A percentile compares a stretch with the other conserved stretches of the same genome.
Evolutionary conservation across 2,113 vertebrate genomes (phyloP).

Genomic region (Hydrochoerus hydrochaeris): DNA sequence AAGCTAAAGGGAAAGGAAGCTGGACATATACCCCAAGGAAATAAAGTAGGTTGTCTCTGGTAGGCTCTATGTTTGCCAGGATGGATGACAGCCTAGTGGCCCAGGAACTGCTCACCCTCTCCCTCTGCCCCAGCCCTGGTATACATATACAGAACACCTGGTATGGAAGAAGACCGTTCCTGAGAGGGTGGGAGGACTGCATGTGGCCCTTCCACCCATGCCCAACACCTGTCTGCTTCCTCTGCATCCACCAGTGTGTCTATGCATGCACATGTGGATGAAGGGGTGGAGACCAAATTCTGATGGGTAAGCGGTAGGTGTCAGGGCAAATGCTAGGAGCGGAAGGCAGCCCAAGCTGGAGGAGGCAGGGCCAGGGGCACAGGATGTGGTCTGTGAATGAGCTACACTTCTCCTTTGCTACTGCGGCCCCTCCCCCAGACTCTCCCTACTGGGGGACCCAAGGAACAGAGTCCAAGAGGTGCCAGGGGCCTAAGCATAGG

Average conservation of each 20-base stretch:
- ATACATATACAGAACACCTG: background rate
- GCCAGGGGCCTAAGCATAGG: background rate
- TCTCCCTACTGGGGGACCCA: background rate
- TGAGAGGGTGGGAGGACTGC: background rate
- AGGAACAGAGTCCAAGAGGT: background rate
- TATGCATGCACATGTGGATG: background rate
- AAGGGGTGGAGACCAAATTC: background rate
- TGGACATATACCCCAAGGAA: constrained; percentile 60
- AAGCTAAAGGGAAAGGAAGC: background rate
- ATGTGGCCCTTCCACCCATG: background rate
- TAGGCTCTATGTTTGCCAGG: constrained; percentile 1
- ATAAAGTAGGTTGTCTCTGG: constrained; percentile 31
- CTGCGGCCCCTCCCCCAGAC: constrained; percentile 55
- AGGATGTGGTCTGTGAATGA: constrained; percentile 78
- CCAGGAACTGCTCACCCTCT: background rate
- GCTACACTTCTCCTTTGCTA: constrained; percentile 78
- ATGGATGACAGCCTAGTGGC: background rate
- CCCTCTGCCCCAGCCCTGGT: background rate
- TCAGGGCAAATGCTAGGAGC: constrained; percentile 27
- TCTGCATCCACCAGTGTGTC: background rate
- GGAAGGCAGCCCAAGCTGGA: constrained; percentile 63
- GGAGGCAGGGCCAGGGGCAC: constrained; percentile 68
- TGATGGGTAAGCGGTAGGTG: background rate
- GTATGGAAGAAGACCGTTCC: background rate
- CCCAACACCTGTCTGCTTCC: constrained; percentile 2